Conservation (phyloP, 2,888 invertebrate species). For the Cheiracanthium punctorium region DNA sequence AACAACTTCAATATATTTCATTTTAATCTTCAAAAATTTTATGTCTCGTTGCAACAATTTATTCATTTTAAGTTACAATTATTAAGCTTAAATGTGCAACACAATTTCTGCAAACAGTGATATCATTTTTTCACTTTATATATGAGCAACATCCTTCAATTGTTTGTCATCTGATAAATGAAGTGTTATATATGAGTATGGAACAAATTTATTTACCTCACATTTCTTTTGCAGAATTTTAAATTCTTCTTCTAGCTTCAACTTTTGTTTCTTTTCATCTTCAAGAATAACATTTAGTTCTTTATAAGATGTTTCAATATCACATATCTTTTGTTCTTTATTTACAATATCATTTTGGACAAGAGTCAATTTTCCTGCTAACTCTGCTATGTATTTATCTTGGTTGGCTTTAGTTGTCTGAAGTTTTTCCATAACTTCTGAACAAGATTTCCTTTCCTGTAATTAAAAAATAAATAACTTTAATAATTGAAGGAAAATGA, state of each 20-base stretch:
- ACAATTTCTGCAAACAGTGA: too few relatives aligned
- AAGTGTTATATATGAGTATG: too few relatives aligned
- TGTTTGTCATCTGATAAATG: too few relatives aligned
- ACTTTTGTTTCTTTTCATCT: constrained; percentile 73
- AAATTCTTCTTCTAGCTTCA: constrained; percentile 42
- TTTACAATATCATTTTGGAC: neutral
- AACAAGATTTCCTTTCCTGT: constrained; percentile 24
- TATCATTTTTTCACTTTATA: too few relatives aligned
- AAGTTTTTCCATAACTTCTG: constrained; percentile 27
- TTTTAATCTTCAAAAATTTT: too few relatives aligned
- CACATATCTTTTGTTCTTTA: neutral
- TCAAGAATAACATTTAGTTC: constrained; percentile 71
- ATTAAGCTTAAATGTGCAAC: too few relatives aligned
- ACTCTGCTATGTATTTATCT: neutral
- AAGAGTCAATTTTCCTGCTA: neutral
- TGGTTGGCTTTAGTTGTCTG: constrained; percentile 27
- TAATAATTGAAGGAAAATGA: too few relatives aligned
- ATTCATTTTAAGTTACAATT: too few relatives aligned
- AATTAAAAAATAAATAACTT: neutral
- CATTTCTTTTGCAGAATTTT: constrained; percentile 71
- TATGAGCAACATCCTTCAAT: too few relatives aligned
- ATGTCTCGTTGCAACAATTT: too few relatives aligned
- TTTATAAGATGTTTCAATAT: constrained; percentile 22
- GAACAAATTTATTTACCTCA: constrained; percentile 40
- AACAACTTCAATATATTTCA: too few relatives aligned